A percentile compares a stretch with the other conserved stretches of the same genome.
These are phyloP conservation scores for Psilopogon haemacephalus DNA, from an alignment of 2,113 vertebrate genomes.

Conservation along the genomic window DNA sequence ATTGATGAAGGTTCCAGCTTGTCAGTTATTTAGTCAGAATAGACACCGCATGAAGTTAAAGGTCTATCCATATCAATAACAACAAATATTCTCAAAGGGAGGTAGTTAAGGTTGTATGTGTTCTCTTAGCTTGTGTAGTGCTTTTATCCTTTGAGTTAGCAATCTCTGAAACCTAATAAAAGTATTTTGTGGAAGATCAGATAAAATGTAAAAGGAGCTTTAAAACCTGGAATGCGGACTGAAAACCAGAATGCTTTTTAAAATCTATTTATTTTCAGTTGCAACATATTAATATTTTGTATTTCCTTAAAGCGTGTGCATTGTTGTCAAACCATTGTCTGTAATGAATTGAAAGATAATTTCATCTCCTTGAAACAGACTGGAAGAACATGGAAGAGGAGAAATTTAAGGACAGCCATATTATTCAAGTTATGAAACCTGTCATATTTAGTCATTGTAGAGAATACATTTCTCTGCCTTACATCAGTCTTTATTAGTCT, in stretches of 20 bases:
- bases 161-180: neutral
- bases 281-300: neutral
- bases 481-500: neutral
- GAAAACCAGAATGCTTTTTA: neutral
- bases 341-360: neutral
- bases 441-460: neutral
- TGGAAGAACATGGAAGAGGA: neutral
- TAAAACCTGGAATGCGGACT: neutral
- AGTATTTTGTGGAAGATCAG: neutral
- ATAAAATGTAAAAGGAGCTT: neutral
- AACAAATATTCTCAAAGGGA: neutral
- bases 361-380: neutral
- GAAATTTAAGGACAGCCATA: neutral
- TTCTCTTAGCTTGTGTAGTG: neutral
- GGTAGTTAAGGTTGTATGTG: neutral
- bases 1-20: neutral
- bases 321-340: neutral
- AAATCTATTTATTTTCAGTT: neutral
- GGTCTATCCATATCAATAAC: neutral
- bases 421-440: neutral
- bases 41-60: neutral
- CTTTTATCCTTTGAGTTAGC: neutral
- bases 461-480: neutral
- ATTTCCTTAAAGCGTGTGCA: neutral
- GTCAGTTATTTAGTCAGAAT: neutral